A percentile compares a stretch with the other conserved stretches of the same genome.
Evolutionary conservation across 2,797 vertebrate genomes (phyloP).

Genomic region (Sebastes cheni): DNA sequence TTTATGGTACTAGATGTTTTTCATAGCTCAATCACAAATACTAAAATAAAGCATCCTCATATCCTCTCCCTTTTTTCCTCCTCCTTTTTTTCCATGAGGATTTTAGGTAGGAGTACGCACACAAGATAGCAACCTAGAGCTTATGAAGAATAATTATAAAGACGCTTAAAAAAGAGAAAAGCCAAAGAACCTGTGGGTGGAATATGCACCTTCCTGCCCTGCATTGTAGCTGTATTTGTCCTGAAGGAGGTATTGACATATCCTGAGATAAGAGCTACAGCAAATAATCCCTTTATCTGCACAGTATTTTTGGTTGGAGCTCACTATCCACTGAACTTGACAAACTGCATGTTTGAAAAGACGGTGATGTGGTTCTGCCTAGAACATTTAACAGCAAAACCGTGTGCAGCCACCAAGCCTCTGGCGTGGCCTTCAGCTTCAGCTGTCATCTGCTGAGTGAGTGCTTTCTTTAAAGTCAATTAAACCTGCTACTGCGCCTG

Average conservation of each 20-base stretch:
- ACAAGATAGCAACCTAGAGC: slow-evolving; percentile 32
- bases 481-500: slow-evolving; percentile 30
- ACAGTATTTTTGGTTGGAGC: slow-evolving; percentile 30
- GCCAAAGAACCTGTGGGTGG: slow-evolving; percentile 48
- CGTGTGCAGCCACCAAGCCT: slow-evolving; percentile 24
- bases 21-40: not conserved
- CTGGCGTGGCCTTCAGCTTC: slow-evolving; percentile 33
- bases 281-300: slow-evolving; percentile 53
- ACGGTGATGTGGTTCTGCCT: slow-evolving; percentile 7
- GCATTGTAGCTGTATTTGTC: slow-evolving; percentile 52
- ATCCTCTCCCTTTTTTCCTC: not conserved
- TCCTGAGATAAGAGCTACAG: slow-evolving; percentile 48
- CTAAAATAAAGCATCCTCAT: not conserved
- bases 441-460: slow-evolving; percentile 45
- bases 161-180: slow-evolving; percentile 43
- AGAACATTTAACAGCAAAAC: slow-evolving; percentile 24
- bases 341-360: slow-evolving; percentile 20
- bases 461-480: slow-evolving; percentile 49
- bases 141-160: slow-evolving; percentile 57
- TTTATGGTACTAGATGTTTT: not conserved
- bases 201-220: slow-evolving; percentile 51
- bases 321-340: slow-evolving; percentile 26
- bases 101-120: slow-evolving; percentile 47
- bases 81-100: not conserved
- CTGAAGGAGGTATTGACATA: slow-evolving; percentile 55